Percentiles rank a stretch among this genome's conserved stretches.
These are phyloP conservation scores for Drosophila differens DNA, from an alignment of 2,888 invertebrate species.

Conservation along the genomic window DNA sequence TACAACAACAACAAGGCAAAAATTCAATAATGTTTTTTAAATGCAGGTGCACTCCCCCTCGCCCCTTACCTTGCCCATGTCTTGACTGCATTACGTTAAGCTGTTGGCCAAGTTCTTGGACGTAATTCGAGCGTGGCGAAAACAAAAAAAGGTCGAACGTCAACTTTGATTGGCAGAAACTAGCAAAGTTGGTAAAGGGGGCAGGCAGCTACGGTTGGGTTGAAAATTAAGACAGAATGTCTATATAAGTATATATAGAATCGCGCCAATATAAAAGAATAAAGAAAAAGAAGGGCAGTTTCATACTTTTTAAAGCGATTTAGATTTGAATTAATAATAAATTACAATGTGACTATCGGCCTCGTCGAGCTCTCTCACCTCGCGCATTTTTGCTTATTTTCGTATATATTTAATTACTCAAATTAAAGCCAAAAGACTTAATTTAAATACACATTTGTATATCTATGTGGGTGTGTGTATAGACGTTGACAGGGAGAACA, in stretches of 20 bases:
- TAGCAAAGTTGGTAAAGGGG: too few relatives aligned
- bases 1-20: slow-evolving; percentile 42
- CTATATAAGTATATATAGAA: background rate
- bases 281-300: background rate
- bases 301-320: background rate
- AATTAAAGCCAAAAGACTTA: slow-evolving; percentile 8
- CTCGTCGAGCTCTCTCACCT: background rate
- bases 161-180: slow-evolving; percentile 20
- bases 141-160: slow-evolving; percentile 15
- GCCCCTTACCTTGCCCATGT: too few relatives aligned
- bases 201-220: background rate
- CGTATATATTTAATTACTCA: background rate
- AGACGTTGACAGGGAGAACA: slow-evolving; percentile 21
- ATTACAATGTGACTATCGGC: background rate
- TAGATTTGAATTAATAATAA: background rate
- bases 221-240: background rate
- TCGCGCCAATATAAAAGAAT: background rate
- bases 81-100: slow-evolving; percentile 41
- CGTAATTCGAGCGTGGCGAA: slow-evolving; percentile 45
- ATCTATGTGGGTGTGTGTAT: background rate
- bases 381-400: background rate
- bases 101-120: slow-evolving; percentile 67
- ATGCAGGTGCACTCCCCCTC: slow-evolving; percentile 20
- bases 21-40: slow-evolving; percentile 65
- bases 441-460: slow-evolving; percentile 16